Base-by-base conservation (phyloP, 2,797 vertebrate genomes). In the Falco columbarius region DNA sequence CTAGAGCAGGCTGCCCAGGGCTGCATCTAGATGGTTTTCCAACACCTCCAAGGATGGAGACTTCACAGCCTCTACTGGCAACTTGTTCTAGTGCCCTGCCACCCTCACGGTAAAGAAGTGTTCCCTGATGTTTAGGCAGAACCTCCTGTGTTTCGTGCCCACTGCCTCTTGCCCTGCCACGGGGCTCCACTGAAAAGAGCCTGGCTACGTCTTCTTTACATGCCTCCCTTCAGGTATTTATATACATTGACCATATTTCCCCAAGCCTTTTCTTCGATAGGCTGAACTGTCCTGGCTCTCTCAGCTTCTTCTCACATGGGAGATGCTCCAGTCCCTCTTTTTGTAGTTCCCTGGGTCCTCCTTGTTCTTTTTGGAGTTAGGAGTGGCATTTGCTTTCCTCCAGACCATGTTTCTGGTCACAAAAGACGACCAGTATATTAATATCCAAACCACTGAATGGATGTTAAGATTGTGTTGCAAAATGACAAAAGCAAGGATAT, bases 391-490 rank as follows among this genome's bases (percentile, higher is more conserved):
- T 62, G 46, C 56, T 61, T 61, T 76, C 21, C 9, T 62, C 21
- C 36, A 49, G 9, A 27, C 55, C 15, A 19, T 17, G 15, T 44
- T 19, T 85, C 40, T 47, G 34, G 51, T 92, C 81, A 89, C 46
- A 80, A 89, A 56, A 76, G 46, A 72, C 63, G 40, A 86, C 56
- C 36, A 66, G 27, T 65, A 80, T 63, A 36, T 83, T 83, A 77
- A 86, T 67, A 73, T n/a, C 54, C 36, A 72, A 72, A 96, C 54
- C 36, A 88, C 32, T 86, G 67, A 90, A 93, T 88, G 42, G 49
- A 47, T 88, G 12, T 49, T 90, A 38, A 74, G 70, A 47, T 90
- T 90, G 29, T 76, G 68, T 71, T 24, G 34, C 40, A 88, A 85
- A 90, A 77, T 81, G 47, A 82, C 75, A 85, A 91, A 86, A 87